Base-by-base conservation (phyloP, 2,113 vertebrate species). In the Symphodus melops region DNA sequence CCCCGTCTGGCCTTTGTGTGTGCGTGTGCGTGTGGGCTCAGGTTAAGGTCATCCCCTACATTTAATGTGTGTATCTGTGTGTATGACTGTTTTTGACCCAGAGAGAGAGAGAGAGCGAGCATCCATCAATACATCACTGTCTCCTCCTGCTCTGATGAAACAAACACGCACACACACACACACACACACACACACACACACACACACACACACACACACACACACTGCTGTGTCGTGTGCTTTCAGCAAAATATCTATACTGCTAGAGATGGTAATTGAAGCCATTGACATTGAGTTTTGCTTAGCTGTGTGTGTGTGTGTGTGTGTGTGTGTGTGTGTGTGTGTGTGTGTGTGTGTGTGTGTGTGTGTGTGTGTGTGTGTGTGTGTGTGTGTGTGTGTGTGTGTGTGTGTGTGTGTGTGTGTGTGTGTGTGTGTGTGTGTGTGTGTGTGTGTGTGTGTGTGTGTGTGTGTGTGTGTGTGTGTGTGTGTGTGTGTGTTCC, bases 211-310 rank as follows among this genome's bases (percentile, higher is more conserved):
- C 41, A 68, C 65, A 8, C 73, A n/a, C 60, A 21, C 69, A 56
- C 52, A 64, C 65, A 63, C 58, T 21, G 46, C 66, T 60, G 49
- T 44, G 57, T 82, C 51, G 55, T 66, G 84, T 77, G 36, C 3
- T 59, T 49, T 86, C 84, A 86, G 89, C 88, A 88, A 72, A 42
- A 78, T 73, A 79, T 75, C 55, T n/a, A 36, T 82, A 42, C n/a
- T 59, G 62, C 25, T 17, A 46, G 64, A 55, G 19, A 37, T 20
- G 23, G 75, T 59, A 75, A 80, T 20, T 70, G 55, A 60, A 87
- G 66, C 74, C 58, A 0, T 5, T 83, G 86, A 88, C 75, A 59
- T 83, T 86, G 74, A 84, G 33, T 82, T 81, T 7, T 88, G 78
- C 84, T 83, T 37, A 60, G 65, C 11, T 42, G 56, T 73, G 57